Base-by-base conservation (phyloP, 2,888 invertebrate species). In the Eristalis intricaria region DNA sequence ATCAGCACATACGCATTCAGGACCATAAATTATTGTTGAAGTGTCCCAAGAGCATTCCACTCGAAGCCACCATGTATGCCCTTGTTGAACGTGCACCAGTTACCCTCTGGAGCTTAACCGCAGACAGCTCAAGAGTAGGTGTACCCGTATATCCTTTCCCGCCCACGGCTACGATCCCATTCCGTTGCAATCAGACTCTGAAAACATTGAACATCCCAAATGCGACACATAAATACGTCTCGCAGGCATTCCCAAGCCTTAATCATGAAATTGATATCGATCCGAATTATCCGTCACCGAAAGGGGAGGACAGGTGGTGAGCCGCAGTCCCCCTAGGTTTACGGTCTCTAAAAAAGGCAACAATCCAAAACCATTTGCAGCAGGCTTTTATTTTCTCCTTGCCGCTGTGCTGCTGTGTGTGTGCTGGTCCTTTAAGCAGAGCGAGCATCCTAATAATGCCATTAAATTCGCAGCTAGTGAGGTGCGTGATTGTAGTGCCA, bases 201-300 rank as follows among this genome's bases (percentile, higher is more conserved):
- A 22, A 50, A 22, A 35, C 13, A 50, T 15, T 13, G 50, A 13
- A 10, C 26, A 11, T 58, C 35, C 65, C 75, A 58, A 26, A n/a
- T 38, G 56, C 26, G n/a, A n/a, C 56, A 35, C 43, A 23, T 56
- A 23, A 35, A 65, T 23, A 3, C 19, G 22, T 43, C 23, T 7
- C n/a, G 19, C 23, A 56, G 56, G 22, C 22, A 32, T 22, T 13
- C 22, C 8, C 64, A 38, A 32, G 58, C 26, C 68, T 61, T 80
- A 80, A 80, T 80, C 73, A 74, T 35, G 80, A 68, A 80, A 80
- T 80, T 80, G 73, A 68, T 73, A 80, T 80, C 80, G 80, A 80
- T 63, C 73, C 68, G 50, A 50, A 29, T 58, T 73, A 68, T 64
- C 71, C 68, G 80, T 80, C 80, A 61, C 35, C 60, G 32, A 1